phyloP scores from a whole-genome alignment of 2,797 vertebrate genomes.

The Enteromius trimaculatus region DNA sequence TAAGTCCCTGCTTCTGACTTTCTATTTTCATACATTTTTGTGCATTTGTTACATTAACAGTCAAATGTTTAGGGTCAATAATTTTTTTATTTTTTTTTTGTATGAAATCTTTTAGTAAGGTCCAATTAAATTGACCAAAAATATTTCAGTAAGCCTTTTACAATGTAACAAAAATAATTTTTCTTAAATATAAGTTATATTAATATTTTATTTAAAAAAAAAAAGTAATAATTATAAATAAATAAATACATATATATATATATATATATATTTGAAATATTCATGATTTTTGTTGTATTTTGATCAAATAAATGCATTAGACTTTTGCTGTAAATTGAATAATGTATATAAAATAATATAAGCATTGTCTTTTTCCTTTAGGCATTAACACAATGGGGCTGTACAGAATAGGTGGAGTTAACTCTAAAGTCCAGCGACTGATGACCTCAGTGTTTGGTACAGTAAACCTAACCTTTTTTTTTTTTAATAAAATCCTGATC shows the following conservation, averaged over 20 bases:
- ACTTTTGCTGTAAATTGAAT: slow-evolving; percentile 1
- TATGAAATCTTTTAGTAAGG: not conserved
- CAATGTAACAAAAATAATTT: not conserved
- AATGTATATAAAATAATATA: not conserved
- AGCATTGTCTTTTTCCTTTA: not conserved
- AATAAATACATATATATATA: too few relatives aligned
- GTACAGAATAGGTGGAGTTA: slow-evolving; percentile 96
- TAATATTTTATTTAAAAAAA: not conserved
- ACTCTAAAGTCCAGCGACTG: slow-evolving; percentile 97
- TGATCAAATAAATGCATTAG: not conserved
- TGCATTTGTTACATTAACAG: not conserved
- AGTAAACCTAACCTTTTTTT: slow-evolving; percentile 52
- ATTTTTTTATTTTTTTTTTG: not conserved
- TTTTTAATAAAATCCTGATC: not conserved
- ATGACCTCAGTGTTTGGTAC: slow-evolving; percentile 97
- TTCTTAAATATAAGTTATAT: not conserved
- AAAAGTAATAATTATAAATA: too few relatives aligned
- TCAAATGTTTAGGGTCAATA: not conserved
- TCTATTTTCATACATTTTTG: slow-evolving; percentile 1
- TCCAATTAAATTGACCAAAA: not conserved
- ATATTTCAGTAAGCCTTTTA: not conserved
- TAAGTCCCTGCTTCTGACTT: slow-evolving; percentile 52
- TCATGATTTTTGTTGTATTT: not conserved
- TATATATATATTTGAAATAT: not conserved
- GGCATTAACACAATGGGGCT: slow-evolving; percentile 93